Evolutionary conservation across 2,113 vertebrate genomes (phyloP), one percentile per base, ranked within the genome.

Genomic region (Callipepla squamata): DNA sequence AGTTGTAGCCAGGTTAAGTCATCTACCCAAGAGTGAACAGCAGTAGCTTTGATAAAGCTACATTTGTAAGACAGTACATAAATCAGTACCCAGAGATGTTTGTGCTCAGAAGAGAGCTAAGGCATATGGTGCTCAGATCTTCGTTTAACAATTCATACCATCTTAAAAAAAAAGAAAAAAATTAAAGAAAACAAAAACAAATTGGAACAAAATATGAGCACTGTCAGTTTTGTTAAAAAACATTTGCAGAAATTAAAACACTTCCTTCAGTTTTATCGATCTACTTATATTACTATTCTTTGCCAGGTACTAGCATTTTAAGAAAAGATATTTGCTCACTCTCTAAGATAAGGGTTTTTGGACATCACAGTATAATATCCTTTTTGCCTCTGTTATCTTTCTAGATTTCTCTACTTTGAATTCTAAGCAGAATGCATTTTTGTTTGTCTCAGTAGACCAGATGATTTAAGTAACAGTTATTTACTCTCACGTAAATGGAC

Each of bases 401-500:
- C 17, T 89, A 44, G 15, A 18, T 38, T 61, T 86, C 85, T 88
- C 50, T 23, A 20, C 48, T 69, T 93, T 25, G 75, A 74, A 65
- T 85, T 79, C 40, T 85, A 61, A 77, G 44, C 14, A 66, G 34
- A 51, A 48, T 62, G 13, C 65, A 28, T 73, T 79, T 73, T 7
- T 16, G 2, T 87, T 89, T 80, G 36, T 77, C 58, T 67, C 30
- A 7, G 57, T 68, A 95, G 92, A 84, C 69, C 55, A 87, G 65
- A 74, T 90, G 48, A 85, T 92, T 94, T 85, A 96, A 95, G 69
- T 89, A 93, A 76, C 67, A 88, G 67, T 93, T 96, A 82, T 95
- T 97, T 90, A 69, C 94, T 75, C 7, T 73, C 57, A 65, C 72
- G 87, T 94, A 95, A 96, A 94, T 77, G 93, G 92, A 92, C 89